Evolutionary conservation across 2,888 invertebrate species (phyloP), one percentile per base, ranked within the genome.

Genomic region (Drosophila mulleri): DNA sequence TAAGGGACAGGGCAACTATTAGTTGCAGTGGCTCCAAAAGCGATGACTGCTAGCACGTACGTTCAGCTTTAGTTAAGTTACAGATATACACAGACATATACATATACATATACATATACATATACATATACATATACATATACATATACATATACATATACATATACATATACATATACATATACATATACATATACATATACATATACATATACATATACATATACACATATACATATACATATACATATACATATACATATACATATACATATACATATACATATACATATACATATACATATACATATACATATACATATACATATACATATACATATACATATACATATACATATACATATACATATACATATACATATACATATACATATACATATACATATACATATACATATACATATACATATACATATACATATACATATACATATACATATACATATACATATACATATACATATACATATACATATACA

Each of bases 31-130:
- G 57, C 66, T 61, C 47, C 32, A 45, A 63, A 54, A 26, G 58
- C 59, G 61, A 59, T 59, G 68, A 61, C 66, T 66, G 52, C 65
- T 63, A 74, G 82, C 90, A 86, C 86, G 86, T 86, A 83, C 86
- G 56, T 58, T 70, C 72, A 83, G 86, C 83, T 88, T 82, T 72
- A 84, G 78, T 80, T 84, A 87, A 82, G 80, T 86, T 83, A 83
- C 63, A 75, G 70, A 72, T 71, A 72, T 68, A 35, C 29, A 29
- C 29, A 29, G 29, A 8, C 29, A 29, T 29, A 29, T 8, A 29
- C n/a, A 12, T 18, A 12, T 48, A 47, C 14, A 47, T 47, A 11
- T 47, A 2, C 16, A 23, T 23, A 23, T 23, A 23, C 20, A 23
- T 23, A 2, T 23, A 23, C 20, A 23, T 23, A 23, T 23, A 23